These are phyloP conservation scores for Gallinago solitaria DNA, from an alignment of 2,797 vertebrate genomes.

Conservation along the genomic window DNA sequence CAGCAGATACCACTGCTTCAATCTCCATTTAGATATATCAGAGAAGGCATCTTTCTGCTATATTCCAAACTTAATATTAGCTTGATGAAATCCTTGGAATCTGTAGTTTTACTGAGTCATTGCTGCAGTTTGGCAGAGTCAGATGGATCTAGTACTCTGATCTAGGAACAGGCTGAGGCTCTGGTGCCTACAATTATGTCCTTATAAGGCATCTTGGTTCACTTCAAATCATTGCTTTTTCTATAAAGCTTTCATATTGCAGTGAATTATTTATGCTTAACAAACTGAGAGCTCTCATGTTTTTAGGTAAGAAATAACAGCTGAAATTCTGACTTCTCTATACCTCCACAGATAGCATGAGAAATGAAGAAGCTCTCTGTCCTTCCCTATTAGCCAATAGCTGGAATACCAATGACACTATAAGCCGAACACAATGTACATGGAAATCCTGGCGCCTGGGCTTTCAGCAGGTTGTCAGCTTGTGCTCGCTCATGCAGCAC, in stretches of 20 bases:
- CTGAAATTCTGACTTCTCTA: not conserved
- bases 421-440: not conserved
- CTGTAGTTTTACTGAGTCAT: not conserved
- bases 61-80: slow-evolving; percentile 1
- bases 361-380: not conserved
- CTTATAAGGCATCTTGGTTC: slow-evolving; percentile 2
- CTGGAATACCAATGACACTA: not conserved
- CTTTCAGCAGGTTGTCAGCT: not conserved
- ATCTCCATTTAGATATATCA: not conserved
- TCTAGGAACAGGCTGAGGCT: not conserved
- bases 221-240: not conserved
- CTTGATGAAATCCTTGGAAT: slow-evolving; percentile 13
- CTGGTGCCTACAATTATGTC: not conserved
- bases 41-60: not conserved
- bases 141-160: not conserved
- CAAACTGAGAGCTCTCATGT: not conserved
- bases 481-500: not conserved
- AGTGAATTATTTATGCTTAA: not conserved
- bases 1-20: not conserved
- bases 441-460: not conserved
- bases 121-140: not conserved
- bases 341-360: not conserved
- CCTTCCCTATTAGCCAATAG: not conserved
- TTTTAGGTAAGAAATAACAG: not conserved
- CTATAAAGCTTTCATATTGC: not conserved